phyloP scores from a whole-genome alignment of 2,888 invertebrate species.

The Helobdella robusta region DNA sequence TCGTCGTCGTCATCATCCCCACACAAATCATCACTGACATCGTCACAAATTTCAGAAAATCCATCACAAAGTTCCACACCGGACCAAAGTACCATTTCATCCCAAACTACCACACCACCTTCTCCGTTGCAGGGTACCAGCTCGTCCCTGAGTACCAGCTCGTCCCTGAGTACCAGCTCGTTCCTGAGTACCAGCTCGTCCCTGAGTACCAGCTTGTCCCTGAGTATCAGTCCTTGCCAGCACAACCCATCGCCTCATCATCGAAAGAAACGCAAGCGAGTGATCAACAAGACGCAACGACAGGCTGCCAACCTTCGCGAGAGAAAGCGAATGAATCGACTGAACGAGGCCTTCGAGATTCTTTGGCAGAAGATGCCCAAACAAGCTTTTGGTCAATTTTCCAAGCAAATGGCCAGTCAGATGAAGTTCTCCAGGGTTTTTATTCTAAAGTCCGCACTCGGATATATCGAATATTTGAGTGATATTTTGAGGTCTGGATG shows the following conservation, averaged over 20 bases:
- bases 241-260: too few relatives aligned
- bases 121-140: not conserved
- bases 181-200: not conserved
- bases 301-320: slow-evolving; percentile 83
- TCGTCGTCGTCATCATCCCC: slow-evolving; percentile 11
- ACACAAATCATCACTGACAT: slow-evolving; percentile 9
- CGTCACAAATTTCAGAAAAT: slow-evolving; percentile 8
- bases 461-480: slow-evolving; percentile 21
- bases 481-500: not conserved
- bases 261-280: slow-evolving; percentile 18
- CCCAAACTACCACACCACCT: too few relatives aligned
- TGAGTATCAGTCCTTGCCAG: too few relatives aligned
- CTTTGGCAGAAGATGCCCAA: slow-evolving; percentile 61
- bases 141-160: not conserved
- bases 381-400: slow-evolving; percentile 56
- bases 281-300: slow-evolving; percentile 45
- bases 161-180: not conserved
- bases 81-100: too few relatives aligned
- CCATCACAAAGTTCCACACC: slow-evolving; percentile 5
- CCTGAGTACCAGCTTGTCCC: not conserved
- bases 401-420: slow-evolving; percentile 54
- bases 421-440: slow-evolving; percentile 24
- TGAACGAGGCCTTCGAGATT: slow-evolving; percentile 77
- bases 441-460: slow-evolving; percentile 24
- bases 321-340: slow-evolving; percentile 75